Base-by-base conservation (phyloP, 2,797 vertebrate genomes). In the Synaphobranchus kaupii region DNA sequence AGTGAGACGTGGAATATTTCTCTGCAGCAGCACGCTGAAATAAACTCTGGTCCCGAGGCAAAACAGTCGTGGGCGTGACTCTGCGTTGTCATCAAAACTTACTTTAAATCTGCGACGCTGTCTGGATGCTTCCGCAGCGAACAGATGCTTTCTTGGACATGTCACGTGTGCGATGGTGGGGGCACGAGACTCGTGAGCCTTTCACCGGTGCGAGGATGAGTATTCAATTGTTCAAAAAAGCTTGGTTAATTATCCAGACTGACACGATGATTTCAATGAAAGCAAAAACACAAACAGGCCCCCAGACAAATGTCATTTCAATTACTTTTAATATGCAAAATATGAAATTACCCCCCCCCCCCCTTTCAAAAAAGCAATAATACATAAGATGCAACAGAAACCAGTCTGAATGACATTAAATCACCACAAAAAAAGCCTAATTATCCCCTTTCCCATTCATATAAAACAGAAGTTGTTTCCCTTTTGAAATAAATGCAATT, bases 281-380 rank as follows among this genome's bases (percentile, higher is more conserved):
- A 85, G 34, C 28, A 84, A 63, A 39, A 44, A 85, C n/a, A 83
- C 10, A 31, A 63, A 63, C 20, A 22, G 8, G 7, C 31, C 15
- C 10, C 8, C 28, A 86, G 60, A 83, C 28, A 83, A 50, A 73
- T 85, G 66, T 2, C 58, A 66, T 17, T 71, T 66, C 39, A 85
- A 28, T 84, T 25, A 78, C 86, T 87, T 39, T 87, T 87, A 87
- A 84, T 84, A 87, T 52, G 54, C 71, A 87, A 87, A 84, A 87
- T 84, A 84, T 71, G 54, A 60, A 84, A 84, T 63, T 58, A 81
- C 83, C 83, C 81, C 73, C 83, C 66, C 31, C 15, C 73, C 73
- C 34, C 17, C 6, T 25, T 7, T 7, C 5, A 20, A 47, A 68
- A 87, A 87, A 87, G 71, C 63, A 58, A 87, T 25, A 48, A 87